Conservation (phyloP, 1,140 invertebrate species). For the Oedothorax gibbosus region DNA sequence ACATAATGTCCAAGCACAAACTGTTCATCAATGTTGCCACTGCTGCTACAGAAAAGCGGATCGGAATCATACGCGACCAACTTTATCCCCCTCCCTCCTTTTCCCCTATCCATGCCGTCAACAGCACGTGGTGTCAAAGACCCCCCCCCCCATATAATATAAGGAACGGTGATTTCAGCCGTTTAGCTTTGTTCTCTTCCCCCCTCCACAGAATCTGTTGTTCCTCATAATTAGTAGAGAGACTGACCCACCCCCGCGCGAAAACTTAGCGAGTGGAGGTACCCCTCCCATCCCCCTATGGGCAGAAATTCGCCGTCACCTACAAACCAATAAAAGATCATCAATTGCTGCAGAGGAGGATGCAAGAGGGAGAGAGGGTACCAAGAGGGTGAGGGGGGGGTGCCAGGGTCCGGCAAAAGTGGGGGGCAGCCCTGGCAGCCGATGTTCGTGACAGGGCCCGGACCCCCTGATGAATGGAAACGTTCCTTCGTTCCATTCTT, state of each 20-base stretch:
- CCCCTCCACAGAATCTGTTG: conserved; percentile 24
- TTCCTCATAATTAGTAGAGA: conserved; percentile 59
- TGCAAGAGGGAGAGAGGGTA: not conserved
- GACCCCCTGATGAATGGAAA: conserved; percentile 57
- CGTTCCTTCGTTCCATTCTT: conserved; percentile 54
- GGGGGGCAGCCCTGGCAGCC: conserved; percentile 12
- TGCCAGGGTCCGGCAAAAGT: conserved; percentile 21
- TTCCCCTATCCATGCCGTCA: conserved; percentile 30
- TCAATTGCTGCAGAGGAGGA: conserved; percentile 43
- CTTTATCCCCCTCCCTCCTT: conserved; percentile 19
- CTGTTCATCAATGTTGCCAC: conserved; percentile 55
- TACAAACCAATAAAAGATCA: conserved; percentile 61
- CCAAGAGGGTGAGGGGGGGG: conserved; percentile 4
- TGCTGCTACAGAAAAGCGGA: conserved; percentile 2
- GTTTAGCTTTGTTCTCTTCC: conserved; percentile 44
- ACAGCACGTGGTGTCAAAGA: conserved; percentile 51
- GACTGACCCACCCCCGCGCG: conserved; percentile 14
- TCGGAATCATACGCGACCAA: conserved; percentile 50
- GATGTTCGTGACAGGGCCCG: conserved; percentile 53
- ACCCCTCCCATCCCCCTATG: too few relatives aligned
- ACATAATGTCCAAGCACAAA: conserved; percentile 47
- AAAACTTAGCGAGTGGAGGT: too few relatives aligned
- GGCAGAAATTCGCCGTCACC: not conserved
- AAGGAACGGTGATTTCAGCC: conserved; percentile 56
- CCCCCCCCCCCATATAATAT: conserved; percentile 28